Evolutionary conservation across 2,888 invertebrate genomes (phyloP).

Genomic region (Cephalotes varians): DNA sequence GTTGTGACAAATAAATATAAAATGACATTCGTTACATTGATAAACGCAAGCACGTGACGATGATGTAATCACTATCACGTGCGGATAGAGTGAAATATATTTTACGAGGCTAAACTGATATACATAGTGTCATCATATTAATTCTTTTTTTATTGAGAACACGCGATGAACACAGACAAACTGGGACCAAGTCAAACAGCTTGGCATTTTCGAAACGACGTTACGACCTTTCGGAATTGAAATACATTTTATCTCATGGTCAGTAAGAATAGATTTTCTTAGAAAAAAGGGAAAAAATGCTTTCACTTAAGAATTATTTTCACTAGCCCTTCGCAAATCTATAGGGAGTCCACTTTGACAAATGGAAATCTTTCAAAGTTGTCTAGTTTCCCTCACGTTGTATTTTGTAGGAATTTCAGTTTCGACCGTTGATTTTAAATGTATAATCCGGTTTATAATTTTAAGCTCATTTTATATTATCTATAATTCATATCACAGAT

Average conservation of each 20-base stretch:
- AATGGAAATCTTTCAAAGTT: background rate
- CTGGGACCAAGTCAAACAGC: background rate
- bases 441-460: background rate
- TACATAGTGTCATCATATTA: background rate
- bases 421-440: background rate
- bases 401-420: background rate
- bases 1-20: background rate
- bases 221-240: background rate
- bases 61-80: conserved; percentile 2
- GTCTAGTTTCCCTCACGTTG: background rate
- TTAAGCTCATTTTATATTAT: background rate
- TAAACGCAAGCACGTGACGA: conserved; percentile 4
- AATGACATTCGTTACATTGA: background rate
- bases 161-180: background rate
- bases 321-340: background rate
- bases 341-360: background rate
- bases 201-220: background rate
- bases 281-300: background rate
- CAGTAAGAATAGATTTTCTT: no score
- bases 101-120: background rate
- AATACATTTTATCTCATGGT: background rate
- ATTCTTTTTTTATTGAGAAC: background rate
- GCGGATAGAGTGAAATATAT: background rate
- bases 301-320: background rate
- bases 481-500: background rate